Conservation (phyloP, 1,140 invertebrate species). For the Achatina immaculata region DNA sequence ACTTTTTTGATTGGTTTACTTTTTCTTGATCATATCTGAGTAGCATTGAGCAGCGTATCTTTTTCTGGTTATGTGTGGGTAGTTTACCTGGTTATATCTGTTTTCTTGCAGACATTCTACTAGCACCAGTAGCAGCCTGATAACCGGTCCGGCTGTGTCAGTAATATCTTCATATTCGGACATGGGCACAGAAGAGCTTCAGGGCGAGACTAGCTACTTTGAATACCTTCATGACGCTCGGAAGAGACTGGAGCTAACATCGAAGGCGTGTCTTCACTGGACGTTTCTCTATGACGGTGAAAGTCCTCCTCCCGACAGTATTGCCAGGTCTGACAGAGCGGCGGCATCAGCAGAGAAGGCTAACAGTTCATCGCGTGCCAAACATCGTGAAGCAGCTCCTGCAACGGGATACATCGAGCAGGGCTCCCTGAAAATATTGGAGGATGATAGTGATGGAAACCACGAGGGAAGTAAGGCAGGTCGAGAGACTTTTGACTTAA, state of each 20-base stretch:
- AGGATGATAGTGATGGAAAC: not conserved
- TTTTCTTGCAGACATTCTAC: not conserved
- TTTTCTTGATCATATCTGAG: no score
- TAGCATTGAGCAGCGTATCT: no score
- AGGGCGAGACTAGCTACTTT: slow-evolving; percentile 66
- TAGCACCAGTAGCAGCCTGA: not conserved
- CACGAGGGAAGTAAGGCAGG: not conserved
- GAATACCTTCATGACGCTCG: slow-evolving; percentile 83
- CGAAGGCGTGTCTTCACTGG: slow-evolving; percentile 83
- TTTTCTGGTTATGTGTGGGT: not conserved
- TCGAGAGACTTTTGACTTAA: not conserved
- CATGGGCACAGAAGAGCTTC: not conserved
- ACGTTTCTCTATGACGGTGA: slow-evolving; percentile 81
- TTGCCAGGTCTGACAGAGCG: slow-evolving; percentile 3
- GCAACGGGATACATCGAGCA: not conserved
- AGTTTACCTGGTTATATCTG: not conserved
- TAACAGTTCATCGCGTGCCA: not conserved
- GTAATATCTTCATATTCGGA: not conserved
- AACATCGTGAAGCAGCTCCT: not conserved
- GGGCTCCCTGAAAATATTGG: not conserved
- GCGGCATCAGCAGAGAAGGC: not conserved
- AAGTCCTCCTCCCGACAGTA: slow-evolving; percentile 69
- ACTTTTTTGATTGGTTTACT: no score
- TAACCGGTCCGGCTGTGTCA: not conserved
- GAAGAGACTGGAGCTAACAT: slow-evolving; percentile 81